These are phyloP conservation scores for Anthopleura xanthogrammica DNA, from an alignment of 92 coral and sea anemone genomes.

Conservation along the genomic window DNA sequence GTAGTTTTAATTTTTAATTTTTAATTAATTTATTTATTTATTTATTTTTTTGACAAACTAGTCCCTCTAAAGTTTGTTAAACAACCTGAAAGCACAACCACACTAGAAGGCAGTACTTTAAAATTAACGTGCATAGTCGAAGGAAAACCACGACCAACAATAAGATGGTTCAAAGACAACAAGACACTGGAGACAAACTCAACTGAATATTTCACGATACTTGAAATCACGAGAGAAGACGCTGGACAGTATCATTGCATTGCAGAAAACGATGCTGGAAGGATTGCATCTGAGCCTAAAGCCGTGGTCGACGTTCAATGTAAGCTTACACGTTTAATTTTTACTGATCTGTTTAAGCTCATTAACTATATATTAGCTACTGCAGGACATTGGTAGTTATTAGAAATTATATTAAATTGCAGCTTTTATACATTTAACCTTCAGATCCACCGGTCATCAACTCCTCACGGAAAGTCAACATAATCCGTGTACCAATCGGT, in stretches of 20 bases:
- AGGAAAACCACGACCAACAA: conserved; percentile 24
- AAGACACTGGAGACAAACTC: conserved; percentile 4
- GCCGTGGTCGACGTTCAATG: conserved; percentile 47
- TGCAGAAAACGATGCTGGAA: conserved; percentile 25
- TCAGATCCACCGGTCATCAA: conserved; percentile 45
- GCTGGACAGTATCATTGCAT: conserved; percentile 54
- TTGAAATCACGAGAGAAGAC: conserved; percentile 37
- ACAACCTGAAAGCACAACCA: conserved; percentile 9
- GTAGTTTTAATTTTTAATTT: too few relatives aligned
- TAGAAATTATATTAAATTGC: too few relatives aligned
- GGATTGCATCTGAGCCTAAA: conserved; percentile 8
- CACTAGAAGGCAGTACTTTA: conserved; percentile 1
- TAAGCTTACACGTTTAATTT: conserved; percentile 12
- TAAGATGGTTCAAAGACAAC: conserved; percentile 30
- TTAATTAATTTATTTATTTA: too few relatives aligned
- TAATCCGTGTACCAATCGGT: conserved; percentile 8
- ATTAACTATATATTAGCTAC: too few relatives aligned
- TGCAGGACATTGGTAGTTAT: too few relatives aligned
- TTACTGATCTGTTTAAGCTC: too few relatives aligned
- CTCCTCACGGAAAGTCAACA: conserved; percentile 9
- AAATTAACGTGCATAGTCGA: background rate
- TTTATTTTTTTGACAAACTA: too few relatives aligned
- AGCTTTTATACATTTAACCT: background rate
- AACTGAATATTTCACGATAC: background rate
- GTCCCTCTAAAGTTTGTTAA: conserved; percentile 25